A percentile compares a stretch with the other conserved stretches of the same genome.
phyloP scores from a whole-genome alignment of 2,888 invertebrate genomes.

The Listrodromus nycthemerus region DNA sequence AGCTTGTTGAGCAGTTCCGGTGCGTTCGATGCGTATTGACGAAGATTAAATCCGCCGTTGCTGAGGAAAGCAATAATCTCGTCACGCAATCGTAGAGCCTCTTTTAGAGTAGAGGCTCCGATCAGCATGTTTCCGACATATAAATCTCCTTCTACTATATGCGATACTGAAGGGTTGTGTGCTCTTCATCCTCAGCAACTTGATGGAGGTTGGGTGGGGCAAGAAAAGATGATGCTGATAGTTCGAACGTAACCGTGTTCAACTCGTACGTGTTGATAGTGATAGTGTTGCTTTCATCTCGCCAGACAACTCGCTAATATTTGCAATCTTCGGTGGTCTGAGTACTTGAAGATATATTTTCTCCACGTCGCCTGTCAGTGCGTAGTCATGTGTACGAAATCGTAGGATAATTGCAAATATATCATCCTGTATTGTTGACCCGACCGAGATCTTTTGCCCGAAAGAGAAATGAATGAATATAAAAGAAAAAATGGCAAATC shows the following conservation, averaged over 20 bases:
- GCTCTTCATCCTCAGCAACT: constrained; percentile 68
- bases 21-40: constrained; percentile 65
- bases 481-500: too few relatives aligned
- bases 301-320: constrained; percentile 36
- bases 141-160: constrained; percentile 50
- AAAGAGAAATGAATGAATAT: too few relatives aligned
- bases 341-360: constrained; percentile 39
- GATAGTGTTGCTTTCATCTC: background rate
- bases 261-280: constrained; percentile 36
- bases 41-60: constrained; percentile 61
- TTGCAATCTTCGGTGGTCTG: constrained; percentile 17
- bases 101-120: constrained; percentile 51
- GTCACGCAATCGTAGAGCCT: constrained; percentile 44
- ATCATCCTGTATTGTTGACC: constrained; percentile 57
- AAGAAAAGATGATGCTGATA: constrained; percentile 70
- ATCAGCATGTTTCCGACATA: constrained; percentile 68
- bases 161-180: constrained; percentile 46
- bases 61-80: constrained; percentile 47
- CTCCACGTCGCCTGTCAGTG: constrained; percentile 39
- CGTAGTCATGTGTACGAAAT: constrained; percentile 45
- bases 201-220: constrained; percentile 71
- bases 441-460: too few relatives aligned
- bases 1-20: constrained; percentile 46
- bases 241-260: constrained; percentile 62
- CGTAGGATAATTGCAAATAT: constrained; percentile 50